Conservation (phyloP, 1,140 invertebrate genomes). For the Drosophila micromelanica region DNA sequence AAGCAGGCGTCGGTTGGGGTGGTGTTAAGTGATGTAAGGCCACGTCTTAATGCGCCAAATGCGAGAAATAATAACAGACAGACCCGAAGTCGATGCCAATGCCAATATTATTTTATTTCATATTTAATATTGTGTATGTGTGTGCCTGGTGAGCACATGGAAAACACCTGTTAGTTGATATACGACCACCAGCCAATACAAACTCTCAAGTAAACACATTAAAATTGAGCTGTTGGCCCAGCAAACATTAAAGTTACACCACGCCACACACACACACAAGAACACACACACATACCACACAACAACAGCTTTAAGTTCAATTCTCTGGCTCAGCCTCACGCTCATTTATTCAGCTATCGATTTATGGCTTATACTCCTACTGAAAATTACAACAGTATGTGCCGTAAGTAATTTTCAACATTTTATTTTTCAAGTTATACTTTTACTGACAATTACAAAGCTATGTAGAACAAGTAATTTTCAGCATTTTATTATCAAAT, state of each 20-base stretch:
- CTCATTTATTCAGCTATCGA: slow-evolving; percentile 24
- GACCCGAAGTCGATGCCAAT: background rate
- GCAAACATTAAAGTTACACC: slow-evolving; percentile 37
- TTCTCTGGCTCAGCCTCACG: background rate
- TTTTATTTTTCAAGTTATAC: no score
- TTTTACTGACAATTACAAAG: background rate
- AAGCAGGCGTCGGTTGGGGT: slow-evolving; percentile 27
- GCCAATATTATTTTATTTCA: slow-evolving; percentile 13
- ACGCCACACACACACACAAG: background rate
- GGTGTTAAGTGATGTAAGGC: slow-evolving; percentile 16
- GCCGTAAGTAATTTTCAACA: background rate
- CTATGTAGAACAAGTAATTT: background rate
- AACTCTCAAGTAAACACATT: slow-evolving; percentile 47
- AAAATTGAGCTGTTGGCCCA: slow-evolving; percentile 45
- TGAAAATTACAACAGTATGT: slow-evolving; percentile 7
- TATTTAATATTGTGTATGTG: no score
- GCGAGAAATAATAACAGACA: slow-evolving; percentile 18
- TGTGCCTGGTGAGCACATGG: slow-evolving; percentile 4
- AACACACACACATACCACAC: background rate
- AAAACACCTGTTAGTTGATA: slow-evolving; percentile 18
- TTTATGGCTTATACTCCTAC: slow-evolving; percentile 18
- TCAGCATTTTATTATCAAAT: no score
- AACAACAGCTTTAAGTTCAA: slow-evolving; percentile 18
- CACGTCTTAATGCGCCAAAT: slow-evolving; percentile 33
- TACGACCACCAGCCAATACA: slow-evolving; percentile 12